Percentiles rank a stretch among this genome's conserved stretches.
These are phyloP conservation scores for Steromphala cineraria DNA, from an alignment of 2,888 invertebrate species.

Conservation along the genomic window DNA sequence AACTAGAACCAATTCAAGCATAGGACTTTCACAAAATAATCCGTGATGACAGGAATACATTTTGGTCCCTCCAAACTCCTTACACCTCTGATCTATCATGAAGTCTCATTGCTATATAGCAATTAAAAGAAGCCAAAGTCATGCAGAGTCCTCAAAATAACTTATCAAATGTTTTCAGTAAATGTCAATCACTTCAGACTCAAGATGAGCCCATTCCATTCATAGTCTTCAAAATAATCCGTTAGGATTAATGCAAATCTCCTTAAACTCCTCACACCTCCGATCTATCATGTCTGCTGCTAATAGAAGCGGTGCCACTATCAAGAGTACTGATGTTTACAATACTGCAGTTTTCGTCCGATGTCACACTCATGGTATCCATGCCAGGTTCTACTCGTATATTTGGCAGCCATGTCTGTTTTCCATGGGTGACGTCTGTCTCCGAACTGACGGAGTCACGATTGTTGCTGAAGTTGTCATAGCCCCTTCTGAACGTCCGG, in stretches of 20 bases:
- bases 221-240: background rate
- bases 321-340: conserved; percentile 16
- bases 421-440: background rate
- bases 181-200: background rate
- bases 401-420: conserved; percentile 23
- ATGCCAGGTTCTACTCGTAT: conserved; percentile 19
- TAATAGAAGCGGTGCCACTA: background rate
- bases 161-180: background rate
- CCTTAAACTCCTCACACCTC: background rate
- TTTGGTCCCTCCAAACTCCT: no score
- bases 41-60: no score
- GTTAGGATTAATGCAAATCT: background rate
- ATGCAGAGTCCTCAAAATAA: no score
- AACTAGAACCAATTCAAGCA: no score
- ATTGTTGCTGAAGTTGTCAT: conserved; percentile 24
- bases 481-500: conserved; percentile 21
- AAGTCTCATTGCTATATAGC: no score
- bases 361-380: conserved; percentile 14
- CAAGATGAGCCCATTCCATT: background rate
- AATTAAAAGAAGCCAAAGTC: no score
- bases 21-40: no score
- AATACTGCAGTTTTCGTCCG: conserved; percentile 25
- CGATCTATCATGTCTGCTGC: background rate
- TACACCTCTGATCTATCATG: no score
- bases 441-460: conserved; percentile 18